Evolutionary conservation across 53 echinoderm and acorn worm genomes (phyloP), one percentile per base, ranked within the genome.

Genomic region (Luidia sarsii): DNA sequence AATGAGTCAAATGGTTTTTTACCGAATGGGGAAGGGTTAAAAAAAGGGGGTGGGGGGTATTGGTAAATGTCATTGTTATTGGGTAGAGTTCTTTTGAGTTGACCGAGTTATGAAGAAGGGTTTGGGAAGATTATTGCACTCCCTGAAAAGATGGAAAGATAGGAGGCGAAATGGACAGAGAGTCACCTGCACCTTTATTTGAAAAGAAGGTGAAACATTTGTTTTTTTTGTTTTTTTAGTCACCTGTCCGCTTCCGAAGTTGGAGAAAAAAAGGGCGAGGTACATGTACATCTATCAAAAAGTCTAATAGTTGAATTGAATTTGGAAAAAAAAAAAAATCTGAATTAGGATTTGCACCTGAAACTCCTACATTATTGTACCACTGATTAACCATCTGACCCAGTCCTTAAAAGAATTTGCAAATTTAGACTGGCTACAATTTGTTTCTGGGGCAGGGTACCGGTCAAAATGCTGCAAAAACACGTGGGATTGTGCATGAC

Each of bases 61-160:
- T 43, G 68, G 71, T 23, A 71, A 55, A 57, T 56, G 71, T 51
- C 57, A 38, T 57, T 70, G 35, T 60, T 35, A 60, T 20, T 4
- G 32, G n/a, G n/a, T n/a, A n/a, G n/a, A n/a, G n/a, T n/a, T n/a
- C n/a, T n/a, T n/a, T n/a, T n/a, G n/a, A n/a, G n/a, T n/a, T n/a
- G n/a, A n/a, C n/a, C n/a, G n/a, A n/a, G n/a, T n/a, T n/a, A n/a
- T n/a, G n/a, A n/a, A n/a, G n/a, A n/a, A n/a, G n/a, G n/a, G n/a
- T n/a, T n/a, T n/a, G n/a, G n/a, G n/a, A n/a, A n/a, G n/a, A n/a
- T n/a, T n/a, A n/a, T n/a, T n/a, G n/a, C n/a, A n/a, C n/a, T n/a
- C n/a, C n/a, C 50, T 38, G 23, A 72, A 35, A 37, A 37, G 36
- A 71, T 1, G n/a, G 23, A 35, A 54, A 54, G 35, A 33, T 38